Evolutionary conservation across 1,140 invertebrate species (phyloP).

Genomic region (Helicorthomorpha holstii): DNA sequence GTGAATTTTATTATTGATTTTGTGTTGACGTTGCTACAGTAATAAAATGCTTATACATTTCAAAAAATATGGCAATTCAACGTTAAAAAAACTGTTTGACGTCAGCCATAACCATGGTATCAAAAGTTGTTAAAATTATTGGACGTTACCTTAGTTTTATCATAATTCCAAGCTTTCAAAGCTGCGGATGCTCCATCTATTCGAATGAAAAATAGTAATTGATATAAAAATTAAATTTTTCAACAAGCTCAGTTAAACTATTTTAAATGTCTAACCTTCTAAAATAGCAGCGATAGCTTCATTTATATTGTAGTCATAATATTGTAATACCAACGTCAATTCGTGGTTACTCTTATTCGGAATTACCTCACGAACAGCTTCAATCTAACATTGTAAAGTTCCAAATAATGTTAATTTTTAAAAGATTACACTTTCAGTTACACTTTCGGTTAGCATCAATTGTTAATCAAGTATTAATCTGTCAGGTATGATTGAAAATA

Average conservation of each 20-base stretch:
- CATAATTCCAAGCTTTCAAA: neutral
- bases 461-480: too few species aligned
- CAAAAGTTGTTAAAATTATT: too few species aligned
- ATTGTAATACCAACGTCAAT: neutral
- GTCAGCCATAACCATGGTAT: too few species aligned
- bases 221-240: neutral
- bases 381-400: neutral
- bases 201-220: too few species aligned
- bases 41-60: too few species aligned
- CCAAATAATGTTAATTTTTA: neutral
- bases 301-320: neutral
- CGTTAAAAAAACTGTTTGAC: too few species aligned
- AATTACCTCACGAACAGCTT: neutral
- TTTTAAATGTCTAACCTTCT: neutral
- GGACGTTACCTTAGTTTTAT: neutral
- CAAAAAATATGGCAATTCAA: too few species aligned
- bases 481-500: too few species aligned
- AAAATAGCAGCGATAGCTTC: neutral
- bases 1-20: too few species aligned
- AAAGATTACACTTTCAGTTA: too few species aligned
- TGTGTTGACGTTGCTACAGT: too few species aligned
- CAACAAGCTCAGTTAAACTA: neutral
- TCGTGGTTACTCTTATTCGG: slow-evolving; percentile 1
- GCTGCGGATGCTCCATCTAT: neutral
- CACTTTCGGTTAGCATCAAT: too few species aligned